Evolutionary conservation across 2,888 invertebrate genomes (phyloP).

Genomic region (Lissocephala sabroskyi): DNA sequence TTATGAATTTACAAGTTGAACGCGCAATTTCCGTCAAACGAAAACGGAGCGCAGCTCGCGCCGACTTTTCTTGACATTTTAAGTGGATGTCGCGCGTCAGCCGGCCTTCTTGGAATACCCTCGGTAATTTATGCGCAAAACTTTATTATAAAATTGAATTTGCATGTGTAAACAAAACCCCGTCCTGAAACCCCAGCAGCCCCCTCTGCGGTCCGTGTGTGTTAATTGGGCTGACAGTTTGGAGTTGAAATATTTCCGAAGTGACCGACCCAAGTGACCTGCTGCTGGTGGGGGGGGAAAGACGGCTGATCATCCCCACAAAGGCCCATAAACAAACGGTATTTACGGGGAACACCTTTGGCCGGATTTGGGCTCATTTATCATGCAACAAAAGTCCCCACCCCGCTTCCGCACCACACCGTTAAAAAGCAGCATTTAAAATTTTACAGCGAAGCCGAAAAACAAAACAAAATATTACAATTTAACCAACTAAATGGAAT

Average conservation of each 20-base stretch:
- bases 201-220: too few relatives aligned
- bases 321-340: constrained; percentile 39
- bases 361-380: constrained; percentile 45
- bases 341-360: constrained; percentile 28
- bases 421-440: constrained; percentile 47
- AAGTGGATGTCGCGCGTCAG: background rate
- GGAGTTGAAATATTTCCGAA: constrained; percentile 36
- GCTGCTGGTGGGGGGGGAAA: background rate
- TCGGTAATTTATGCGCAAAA: constrained; percentile 25
- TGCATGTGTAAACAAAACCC: constrained; percentile 24
- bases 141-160: constrained; percentile 34
- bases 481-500: background rate
- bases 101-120: constrained; percentile 15
- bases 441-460: too few relatives aligned
- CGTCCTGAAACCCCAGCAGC: too few relatives aligned
- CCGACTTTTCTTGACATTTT: too few relatives aligned
- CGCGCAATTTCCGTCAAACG: too few relatives aligned
- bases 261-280: background rate
- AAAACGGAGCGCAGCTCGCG: too few relatives aligned
- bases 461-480: constrained; percentile 21
- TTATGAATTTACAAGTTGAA: too few relatives aligned
- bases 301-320: constrained; percentile 19
- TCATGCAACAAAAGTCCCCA: constrained; percentile 50
- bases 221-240: constrained; percentile 45
- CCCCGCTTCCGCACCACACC: constrained; percentile 36